Base-by-base conservation (phyloP, 2,113 vertebrate species). In the Indicator indicator region DNA sequence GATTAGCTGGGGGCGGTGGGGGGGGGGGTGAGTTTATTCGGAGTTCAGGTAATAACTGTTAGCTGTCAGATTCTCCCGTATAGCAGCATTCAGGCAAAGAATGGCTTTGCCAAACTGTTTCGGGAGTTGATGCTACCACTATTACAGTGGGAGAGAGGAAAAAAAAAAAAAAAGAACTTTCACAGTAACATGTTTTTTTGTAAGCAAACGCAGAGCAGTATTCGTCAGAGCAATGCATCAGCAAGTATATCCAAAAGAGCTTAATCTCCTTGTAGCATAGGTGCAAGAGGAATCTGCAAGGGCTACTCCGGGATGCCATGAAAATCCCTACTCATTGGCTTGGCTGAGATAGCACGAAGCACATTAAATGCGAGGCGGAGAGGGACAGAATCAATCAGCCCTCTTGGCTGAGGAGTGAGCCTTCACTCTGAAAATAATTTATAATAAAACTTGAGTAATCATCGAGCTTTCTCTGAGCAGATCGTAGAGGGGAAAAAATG, bases 151-250 rank as follows among this genome's bases (percentile, higher is more conserved):
- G 9, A 36, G 36, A 36, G 36, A 36, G 36, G 13, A 14, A 14
- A 44, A 44, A 44, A 44, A 44, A 44, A 0, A 10, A 48, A 60
- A 77, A 91, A 93, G 76, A 94, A 89, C 83, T 94, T 96, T 91
- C 93, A 83, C 78, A 82, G 63, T 85, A 88, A 94, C 95, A 54
- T 78, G 96, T 58, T 32, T 94, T 95, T 96, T 93, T 90, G 94
- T 89, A 95, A 93, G 94, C 87, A 96, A 96, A 95, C 90, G 94
- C 76, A 40, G 91, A 95, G 92, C 92, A 90, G 91, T 97, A 97
- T 96, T 96, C 82, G 91, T 81, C 79, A 76, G 95, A 59, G 92
- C 91, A 89, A 94, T 91, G 97, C 96, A 92, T 87, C 96, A 87
- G 96, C 96, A 96, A 94, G 86, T 83, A 88, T 27, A 77, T 50